These are phyloP conservation scores for Leptopilina boulardi DNA, from an alignment of 1,140 invertebrate genomes.

Conservation along the genomic window DNA sequence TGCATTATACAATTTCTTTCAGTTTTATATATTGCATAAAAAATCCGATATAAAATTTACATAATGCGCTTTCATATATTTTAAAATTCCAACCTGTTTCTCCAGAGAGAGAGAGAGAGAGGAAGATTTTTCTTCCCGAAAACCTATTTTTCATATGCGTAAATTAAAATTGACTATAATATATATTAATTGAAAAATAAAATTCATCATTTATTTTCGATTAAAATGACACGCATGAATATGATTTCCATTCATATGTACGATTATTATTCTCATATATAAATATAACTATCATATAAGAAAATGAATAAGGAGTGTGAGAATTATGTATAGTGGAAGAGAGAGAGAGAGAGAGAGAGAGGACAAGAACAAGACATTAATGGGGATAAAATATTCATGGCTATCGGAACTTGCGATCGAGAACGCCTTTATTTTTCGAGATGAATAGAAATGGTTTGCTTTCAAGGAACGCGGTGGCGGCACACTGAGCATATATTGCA, in stretches of 20 bases:
- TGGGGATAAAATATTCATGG: constrained; percentile 69
- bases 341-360: constrained; percentile 26
- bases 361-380: constrained; percentile 57
- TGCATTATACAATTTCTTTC: constrained; percentile 7
- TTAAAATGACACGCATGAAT: neutral
- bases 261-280: neutral
- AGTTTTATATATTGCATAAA: neutral
- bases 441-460: constrained; percentile 66
- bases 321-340: constrained; percentile 16
- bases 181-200: constrained; percentile 8
- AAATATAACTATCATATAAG: too few relatives aligned
- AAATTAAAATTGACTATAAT: neutral
- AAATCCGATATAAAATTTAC: constrained; percentile 25
- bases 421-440: constrained; percentile 65
- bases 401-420: constrained; percentile 65
- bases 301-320: constrained; percentile 25
- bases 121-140: neutral
- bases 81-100: constrained; percentile 22
- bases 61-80: constrained; percentile 24
- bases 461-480: constrained; percentile 34
- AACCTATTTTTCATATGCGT: neutral
- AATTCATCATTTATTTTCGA: neutral
- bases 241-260: constrained; percentile 13
- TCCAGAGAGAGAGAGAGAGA: too few relatives aligned
- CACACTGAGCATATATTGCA: constrained; percentile 29